These are phyloP conservation scores for Sialis fuliginosa DNA, from an alignment of 2,888 invertebrate species.

Conservation along the genomic window DNA sequence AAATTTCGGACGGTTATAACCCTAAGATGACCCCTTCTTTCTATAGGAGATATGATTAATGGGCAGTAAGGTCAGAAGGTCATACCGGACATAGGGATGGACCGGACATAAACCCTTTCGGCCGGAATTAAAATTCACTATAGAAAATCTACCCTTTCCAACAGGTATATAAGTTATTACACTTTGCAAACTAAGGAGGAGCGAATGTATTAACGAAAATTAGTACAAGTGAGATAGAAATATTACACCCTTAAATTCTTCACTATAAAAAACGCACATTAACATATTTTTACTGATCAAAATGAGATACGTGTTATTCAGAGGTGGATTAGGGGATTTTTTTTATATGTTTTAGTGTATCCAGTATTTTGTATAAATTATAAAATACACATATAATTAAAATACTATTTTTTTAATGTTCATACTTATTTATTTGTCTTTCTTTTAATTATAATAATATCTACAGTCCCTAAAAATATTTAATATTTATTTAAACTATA, in stretches of 20 bases:
- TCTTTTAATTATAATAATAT: no score
- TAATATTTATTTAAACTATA: no score
- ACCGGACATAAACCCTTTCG: constrained; percentile 5
- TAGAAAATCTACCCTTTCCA: neutral
- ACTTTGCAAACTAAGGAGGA: neutral
- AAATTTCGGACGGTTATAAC: neutral
- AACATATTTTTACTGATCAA: no score
- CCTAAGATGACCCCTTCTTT: constrained; percentile 1
- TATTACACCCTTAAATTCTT: neutral
- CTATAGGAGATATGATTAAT: constrained; percentile 29
- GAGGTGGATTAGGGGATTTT: no score
- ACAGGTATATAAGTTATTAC: constrained; percentile 1
- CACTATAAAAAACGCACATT: no score
- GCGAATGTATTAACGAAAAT: neutral
- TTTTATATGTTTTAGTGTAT: no score
- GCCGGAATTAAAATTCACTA: neutral
- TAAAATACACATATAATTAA: no score
- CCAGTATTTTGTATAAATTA: no score
- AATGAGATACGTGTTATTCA: no score
- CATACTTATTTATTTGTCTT: no score
- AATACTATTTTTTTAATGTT: no score
- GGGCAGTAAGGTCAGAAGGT: constrained; percentile 26
- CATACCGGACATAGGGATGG: constrained; percentile 26
- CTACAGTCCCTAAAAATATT: no score
- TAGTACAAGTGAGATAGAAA: neutral